phyloP scores from a whole-genome alignment of 1,140 invertebrate species.

The Drosophila neocordata region DNA sequence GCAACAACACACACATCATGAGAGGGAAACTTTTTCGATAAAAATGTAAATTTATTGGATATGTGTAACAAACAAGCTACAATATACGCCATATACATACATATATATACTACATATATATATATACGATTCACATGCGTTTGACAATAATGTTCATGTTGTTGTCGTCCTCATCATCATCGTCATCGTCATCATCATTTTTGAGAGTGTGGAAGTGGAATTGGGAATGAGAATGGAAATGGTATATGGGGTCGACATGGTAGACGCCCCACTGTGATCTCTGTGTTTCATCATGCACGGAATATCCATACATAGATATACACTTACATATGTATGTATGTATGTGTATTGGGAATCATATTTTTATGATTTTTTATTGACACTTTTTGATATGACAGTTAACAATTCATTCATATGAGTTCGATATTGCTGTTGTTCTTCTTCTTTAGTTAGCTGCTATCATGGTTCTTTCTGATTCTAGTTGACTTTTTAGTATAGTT shows the following conservation, averaged over 20 bases:
- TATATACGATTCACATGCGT: slow-evolving; percentile 48
- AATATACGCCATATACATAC: slow-evolving; percentile 10
- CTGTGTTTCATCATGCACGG: slow-evolving; percentile 57
- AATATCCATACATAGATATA: too few relatives aligned
- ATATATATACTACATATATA: slow-evolving; percentile 11
- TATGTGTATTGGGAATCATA: slow-evolving; percentile 50
- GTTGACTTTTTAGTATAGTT: slow-evolving; percentile 56
- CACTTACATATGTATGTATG: too few relatives aligned
- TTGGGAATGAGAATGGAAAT: background rate
- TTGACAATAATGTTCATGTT: slow-evolving; percentile 69
- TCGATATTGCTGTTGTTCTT: slow-evolving; percentile 29
- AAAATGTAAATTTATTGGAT: slow-evolving; percentile 81
- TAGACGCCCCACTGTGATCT: slow-evolving; percentile 26
- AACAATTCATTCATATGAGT: slow-evolving; percentile 69
- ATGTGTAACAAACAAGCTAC: slow-evolving; percentile 74
- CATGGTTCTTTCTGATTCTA: slow-evolving; percentile 26
- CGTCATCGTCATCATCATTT: background rate
- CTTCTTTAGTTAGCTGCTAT: slow-evolving; percentile 49
- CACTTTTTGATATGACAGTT: slow-evolving; percentile 63
- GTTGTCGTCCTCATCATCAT: slow-evolving; percentile 28
- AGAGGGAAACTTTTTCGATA: slow-evolving; percentile 76
- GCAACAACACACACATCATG: slow-evolving; percentile 41
- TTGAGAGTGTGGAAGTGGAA: background rate
- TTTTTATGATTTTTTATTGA: slow-evolving; percentile 77
- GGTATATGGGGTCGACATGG: background rate